Conservation (phyloP, 2,113 vertebrate genomes). For the Damaliscus lunatus region DNA sequence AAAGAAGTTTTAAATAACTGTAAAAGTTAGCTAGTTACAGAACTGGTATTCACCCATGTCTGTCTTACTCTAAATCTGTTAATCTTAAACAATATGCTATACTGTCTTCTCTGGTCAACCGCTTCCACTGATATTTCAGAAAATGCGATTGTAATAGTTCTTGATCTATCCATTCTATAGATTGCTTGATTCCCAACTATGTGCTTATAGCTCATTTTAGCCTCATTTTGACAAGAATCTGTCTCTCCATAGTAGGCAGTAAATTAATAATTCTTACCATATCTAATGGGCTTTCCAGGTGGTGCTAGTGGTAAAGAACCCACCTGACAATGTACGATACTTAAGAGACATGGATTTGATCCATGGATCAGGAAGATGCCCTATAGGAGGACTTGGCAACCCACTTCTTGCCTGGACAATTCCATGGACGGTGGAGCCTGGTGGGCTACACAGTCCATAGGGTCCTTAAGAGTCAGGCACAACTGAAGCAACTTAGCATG, state of each 20-base stretch:
- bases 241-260: neutral
- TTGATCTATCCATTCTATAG: neutral
- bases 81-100: neutral
- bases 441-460: neutral
- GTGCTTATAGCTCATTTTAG: neutral
- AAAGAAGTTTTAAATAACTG: neutral
- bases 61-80: neutral
- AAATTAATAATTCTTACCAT: neutral
- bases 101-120: neutral
- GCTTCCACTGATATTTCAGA: neutral
- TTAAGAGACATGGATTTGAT: neutral
- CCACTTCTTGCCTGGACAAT: neutral
- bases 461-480: neutral
- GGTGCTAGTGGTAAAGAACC: neutral
- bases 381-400: neutral
- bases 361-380: neutral
- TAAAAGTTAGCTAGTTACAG: neutral
- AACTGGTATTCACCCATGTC: neutral
- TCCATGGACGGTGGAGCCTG: accelerated
- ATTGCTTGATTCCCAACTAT: neutral
- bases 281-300: neutral
- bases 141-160: neutral
- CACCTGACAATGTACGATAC: neutral
- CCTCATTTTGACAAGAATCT: neutral
- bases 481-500: neutral